Base-by-base conservation (phyloP, 1,140 invertebrate species). In the Drosophila saltans region DNA sequence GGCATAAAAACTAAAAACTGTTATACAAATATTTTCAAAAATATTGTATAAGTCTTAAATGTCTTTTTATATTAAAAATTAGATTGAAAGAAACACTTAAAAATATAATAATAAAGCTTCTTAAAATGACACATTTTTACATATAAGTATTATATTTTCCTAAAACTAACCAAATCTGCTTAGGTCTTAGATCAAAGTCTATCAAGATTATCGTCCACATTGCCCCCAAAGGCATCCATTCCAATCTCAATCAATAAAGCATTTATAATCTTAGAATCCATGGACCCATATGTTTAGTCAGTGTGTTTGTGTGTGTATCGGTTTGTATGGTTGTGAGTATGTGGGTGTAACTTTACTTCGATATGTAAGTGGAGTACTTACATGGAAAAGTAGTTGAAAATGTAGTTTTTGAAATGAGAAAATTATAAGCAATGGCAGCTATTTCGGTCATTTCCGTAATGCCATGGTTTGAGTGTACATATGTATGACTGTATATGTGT, bases 391-490 rank as follows among this genome's bases (percentile, higher is more conserved):
- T 81, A 69, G 79, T 78, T 69, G 41, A 81, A 80, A 88, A 65
- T 88, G 76, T 69, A 82, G 81, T 81, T 85, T 52, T 85, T 61
- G 55, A 69, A 78, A 78, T 68, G 69, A 83, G 77, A 83, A 74
- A 52, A 83, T 88, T 88, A 88, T 89, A 89, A 88, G 83, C 76
- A 86, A 80, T 83, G 73, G 72, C 55, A 72, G 82, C 79, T 74
- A 86, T 86, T 86, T 88, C 72, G 83, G 82, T 88, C 79, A 86
- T 86, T 80, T 86, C 82, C 83, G 70, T 73, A 57, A 30, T 40
- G 28, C 21, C 26, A 40, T 21, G 16, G 43, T 48, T 26, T 30
- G 65, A 39, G 36, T 63, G 40, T 5, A 39, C 9, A 30, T 55
- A 57, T 55, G 58, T 55, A 8, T 67, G 64, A 16, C 16, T 71